A percentile compares a stretch with the other conserved stretches of the same genome.
Conservation (phyloP, 2,113 vertebrate species). For the Lophochroa leadbeateri region DNA sequence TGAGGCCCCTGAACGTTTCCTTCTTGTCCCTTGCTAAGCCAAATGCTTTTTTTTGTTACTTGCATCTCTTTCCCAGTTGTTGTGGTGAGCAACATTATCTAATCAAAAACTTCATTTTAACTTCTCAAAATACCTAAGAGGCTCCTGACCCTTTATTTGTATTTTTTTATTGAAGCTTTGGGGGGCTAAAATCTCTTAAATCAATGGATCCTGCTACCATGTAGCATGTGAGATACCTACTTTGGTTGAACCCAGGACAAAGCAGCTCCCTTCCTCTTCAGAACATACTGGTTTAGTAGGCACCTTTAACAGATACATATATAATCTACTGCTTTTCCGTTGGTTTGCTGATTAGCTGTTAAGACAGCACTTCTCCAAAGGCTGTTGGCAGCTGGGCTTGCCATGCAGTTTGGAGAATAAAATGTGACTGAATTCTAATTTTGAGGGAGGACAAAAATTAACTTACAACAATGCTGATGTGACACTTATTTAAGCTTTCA, state of each 20-base stretch:
- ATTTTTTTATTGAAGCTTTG: not conserved
- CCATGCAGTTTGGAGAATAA: not conserved
- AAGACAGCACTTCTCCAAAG: not conserved
- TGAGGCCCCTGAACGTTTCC: not conserved
- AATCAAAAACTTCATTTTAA: not conserved
- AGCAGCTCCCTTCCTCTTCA: not conserved
- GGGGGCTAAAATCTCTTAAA: not conserved
- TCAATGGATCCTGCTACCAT: not conserved
- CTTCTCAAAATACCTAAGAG: not conserved
- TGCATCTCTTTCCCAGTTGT: not conserved
- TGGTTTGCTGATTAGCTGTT: conserved; percentile 45
- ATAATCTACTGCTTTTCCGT: not conserved
- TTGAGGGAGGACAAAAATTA: conserved; percentile 40
- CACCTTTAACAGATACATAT: not conserved
- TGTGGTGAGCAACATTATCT: not conserved
- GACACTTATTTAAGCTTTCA: not conserved
- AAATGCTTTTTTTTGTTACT: not conserved
- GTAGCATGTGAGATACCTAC: not conserved
- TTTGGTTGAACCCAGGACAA: not conserved
- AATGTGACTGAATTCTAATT: conserved; percentile 10
- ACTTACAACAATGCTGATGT: not conserved
- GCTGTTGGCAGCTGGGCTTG: not conserved
- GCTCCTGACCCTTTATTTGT: not conserved
- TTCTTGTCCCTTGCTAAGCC: not conserved
- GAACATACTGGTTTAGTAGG: not conserved